Conservation (phyloP, 2,113 vertebrate species). For the Ophthalmolycus amberensis region DNA sequence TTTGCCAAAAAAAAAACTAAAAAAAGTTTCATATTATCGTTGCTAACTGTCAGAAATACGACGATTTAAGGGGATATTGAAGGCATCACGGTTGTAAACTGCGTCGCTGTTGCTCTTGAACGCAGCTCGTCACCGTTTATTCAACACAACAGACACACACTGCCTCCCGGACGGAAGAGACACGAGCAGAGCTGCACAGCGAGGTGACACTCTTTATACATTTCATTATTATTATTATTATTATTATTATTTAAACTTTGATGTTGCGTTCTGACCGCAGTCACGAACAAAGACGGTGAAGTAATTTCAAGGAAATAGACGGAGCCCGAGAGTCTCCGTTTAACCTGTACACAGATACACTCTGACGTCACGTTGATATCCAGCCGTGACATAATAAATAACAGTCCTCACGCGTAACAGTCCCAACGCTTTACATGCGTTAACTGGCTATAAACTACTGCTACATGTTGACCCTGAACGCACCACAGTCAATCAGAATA, state of each 20-base stretch:
- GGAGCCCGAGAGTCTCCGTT: no score
- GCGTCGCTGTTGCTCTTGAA: conserved; percentile 31
- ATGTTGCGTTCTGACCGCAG: rapidly evolving
- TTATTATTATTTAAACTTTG: neutral
- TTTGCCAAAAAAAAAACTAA: neutral
- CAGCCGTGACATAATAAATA: neutral
- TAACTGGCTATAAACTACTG: no score
- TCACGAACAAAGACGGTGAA: neutral
- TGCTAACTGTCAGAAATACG: neutral
- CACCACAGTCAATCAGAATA: neutral
- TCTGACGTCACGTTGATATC: neutral
- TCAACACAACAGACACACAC: neutral
- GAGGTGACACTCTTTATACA: neutral
- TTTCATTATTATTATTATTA: no score
- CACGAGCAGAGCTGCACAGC: neutral
- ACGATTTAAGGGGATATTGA: neutral
- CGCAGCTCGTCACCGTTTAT: conserved; percentile 10
- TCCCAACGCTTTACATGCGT: neutral
- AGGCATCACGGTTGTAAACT: neutral
- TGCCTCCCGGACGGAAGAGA: rapidly evolving
- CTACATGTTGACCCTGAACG: neutral
- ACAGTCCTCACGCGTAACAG: neutral
- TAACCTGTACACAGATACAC: no score
- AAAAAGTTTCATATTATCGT: neutral
- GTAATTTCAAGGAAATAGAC: neutral